Evolutionary conservation across 1,140 invertebrate species (phyloP), one percentile per base, ranked within the genome.

Genomic region (Macrobrachium nipponense): DNA sequence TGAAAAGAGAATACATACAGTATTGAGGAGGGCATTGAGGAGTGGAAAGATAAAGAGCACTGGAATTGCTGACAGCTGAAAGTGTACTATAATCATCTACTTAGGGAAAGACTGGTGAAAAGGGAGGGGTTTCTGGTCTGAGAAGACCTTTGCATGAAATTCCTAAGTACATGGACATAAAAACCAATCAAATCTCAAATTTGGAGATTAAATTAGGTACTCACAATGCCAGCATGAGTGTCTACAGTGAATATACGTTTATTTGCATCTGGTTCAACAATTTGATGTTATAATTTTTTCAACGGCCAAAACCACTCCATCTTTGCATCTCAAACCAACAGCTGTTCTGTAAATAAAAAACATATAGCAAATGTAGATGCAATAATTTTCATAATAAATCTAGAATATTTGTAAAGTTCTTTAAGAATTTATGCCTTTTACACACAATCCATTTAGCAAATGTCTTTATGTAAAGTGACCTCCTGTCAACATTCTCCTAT

Each of bases 221-320:
- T 92, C 93, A 95, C 95, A 95, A 98, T 96, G 89, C 98, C 98
- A 90, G 99, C 95, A 91, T 99, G 97, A 90, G 94, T 94, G 92
- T 99, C 98, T 89, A 99, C 94, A 89, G 96, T 97, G 90, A 98
- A 98, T 89, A 99, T 96, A 89, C 98, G 94, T 91, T 96, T 97
- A 90, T 98, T 99, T 4, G 98, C 95, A 89, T 96, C 96, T 66
- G 95, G 93, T 93, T 99, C 98, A 91, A 99, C 5, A 99, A 92
- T 91, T 98, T 12, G 98, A 99, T n/a, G 96, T 96, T 1, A 99
- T 94, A 60, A 99, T 93, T 92, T 99, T 99, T 91, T 99, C 99
- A 11, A 99, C 98, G 6, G 97, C 99, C 91, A 99, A 96, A 11
- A 99, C 97, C 27, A 99, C 95, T 66, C 98, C 97, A 94, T 99